Conservation (phyloP, 1,140 invertebrate species). For the Orussus abietinus region DNA sequence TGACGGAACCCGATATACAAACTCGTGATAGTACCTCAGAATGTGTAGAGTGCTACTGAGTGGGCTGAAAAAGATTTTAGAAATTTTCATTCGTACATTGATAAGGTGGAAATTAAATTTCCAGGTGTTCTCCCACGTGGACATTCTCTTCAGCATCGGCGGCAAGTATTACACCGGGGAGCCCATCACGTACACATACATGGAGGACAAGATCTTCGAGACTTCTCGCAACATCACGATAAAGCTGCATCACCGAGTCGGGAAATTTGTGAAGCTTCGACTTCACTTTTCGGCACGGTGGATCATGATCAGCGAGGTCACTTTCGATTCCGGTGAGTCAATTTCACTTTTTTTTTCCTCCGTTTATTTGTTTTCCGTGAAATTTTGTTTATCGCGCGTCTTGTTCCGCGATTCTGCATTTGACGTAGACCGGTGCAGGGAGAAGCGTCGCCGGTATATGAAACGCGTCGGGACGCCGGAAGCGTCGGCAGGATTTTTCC, state of each 20-base stretch:
- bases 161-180: slow-evolving; percentile 72
- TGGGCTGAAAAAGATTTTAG: too few relatives aligned
- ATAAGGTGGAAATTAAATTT: too few relatives aligned
- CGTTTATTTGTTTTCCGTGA: slow-evolving; percentile 5
- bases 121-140: slow-evolving; percentile 74
- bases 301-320: slow-evolving; percentile 88
- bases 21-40: too few relatives aligned
- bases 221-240: slow-evolving; percentile 78
- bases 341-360: slow-evolving; percentile 5
- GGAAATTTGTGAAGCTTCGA: slow-evolving; percentile 75
- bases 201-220: slow-evolving; percentile 80
- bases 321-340: slow-evolving; percentile 74
- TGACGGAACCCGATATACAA: too few relatives aligned
- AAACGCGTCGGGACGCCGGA: not conserved
- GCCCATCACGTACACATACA: slow-evolving; percentile 69
- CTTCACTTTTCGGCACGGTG: slow-evolving; percentile 78
- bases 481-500: slow-evolving; percentile 10
- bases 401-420: slow-evolving; percentile 16
- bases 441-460: not conserved
- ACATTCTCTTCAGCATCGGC: slow-evolving; percentile 78
- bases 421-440: slow-evolving; percentile 24
- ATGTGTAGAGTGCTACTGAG: too few relatives aligned
- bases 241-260: slow-evolving; percentile 78
- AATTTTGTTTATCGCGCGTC: not conserved
- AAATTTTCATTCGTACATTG: too few relatives aligned